Evolutionary conservation across 2,113 vertebrate genomes (phyloP).

Genomic region (Zosterops japonicus): DNA sequence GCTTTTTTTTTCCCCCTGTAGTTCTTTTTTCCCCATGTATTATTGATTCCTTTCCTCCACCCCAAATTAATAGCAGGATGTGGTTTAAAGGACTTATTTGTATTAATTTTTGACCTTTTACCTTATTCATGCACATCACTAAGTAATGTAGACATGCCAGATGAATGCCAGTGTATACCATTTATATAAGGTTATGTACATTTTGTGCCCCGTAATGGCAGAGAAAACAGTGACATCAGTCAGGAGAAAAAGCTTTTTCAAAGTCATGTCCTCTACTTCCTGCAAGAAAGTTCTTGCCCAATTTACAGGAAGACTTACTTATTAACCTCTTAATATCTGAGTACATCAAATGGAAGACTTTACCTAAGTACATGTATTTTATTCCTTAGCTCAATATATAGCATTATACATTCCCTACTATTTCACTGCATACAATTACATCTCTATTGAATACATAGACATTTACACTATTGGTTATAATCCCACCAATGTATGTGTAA

Average conservation of each 20-base stretch:
- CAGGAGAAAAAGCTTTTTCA: neutral
- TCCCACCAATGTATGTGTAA: neutral
- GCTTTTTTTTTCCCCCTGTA: accelerated
- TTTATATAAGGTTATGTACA: neutral
- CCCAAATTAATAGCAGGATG: neutral
- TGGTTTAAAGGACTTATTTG: neutral
- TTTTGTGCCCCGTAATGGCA: neutral
- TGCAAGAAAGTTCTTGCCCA: neutral
- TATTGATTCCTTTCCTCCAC: neutral
- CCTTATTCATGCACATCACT: neutral
- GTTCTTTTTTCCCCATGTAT: accelerated
- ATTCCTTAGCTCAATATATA: neutral
- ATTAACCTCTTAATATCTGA: neutral
- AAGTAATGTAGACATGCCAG: neutral
- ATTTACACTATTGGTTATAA: neutral
- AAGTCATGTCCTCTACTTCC: neutral
- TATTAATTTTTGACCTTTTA: neutral
- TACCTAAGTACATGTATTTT: neutral
- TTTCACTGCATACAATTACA: neutral
- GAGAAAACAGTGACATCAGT: neutral
- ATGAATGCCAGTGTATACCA: neutral
- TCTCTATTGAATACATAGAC: neutral
- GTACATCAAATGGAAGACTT: neutral
- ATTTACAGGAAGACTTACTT: neutral
- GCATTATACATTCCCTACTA: neutral